Base-by-base conservation (phyloP, 2,888 invertebrate genomes). In the Drosophila mulleri region DNA sequence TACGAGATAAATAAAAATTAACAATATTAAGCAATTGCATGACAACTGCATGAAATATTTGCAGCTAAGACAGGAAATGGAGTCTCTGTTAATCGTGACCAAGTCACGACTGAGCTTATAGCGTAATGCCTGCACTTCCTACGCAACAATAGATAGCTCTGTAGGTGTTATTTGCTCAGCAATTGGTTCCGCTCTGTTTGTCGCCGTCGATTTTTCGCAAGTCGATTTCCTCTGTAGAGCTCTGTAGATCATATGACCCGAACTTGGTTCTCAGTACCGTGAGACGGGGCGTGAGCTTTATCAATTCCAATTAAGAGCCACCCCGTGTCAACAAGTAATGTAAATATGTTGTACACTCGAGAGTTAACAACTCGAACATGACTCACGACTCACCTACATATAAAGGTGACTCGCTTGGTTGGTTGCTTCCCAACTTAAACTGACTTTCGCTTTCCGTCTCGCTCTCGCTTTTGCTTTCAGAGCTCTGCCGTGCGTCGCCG, bases 261-360 rank as follows among this genome's bases (percentile, higher is more conserved):
- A 59, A 45, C 44, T 64, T 3, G 41, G 4, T 37, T 58, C 41
- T 42, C 57, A 14, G 42, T 60, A 50, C 32, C 48, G 50, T 14
- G 23, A 20, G 67, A 56, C 52, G 53, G 65, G 53, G 72, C 63
- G 54, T 56, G 86, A 83, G 72, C 75, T 66, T 83, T 83, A 83
- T 88, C 83, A 80, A 54, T 83, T 77, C 77, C 86, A 72, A 69
- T 88, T 78, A 74, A 69, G 67, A 67, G 67, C 60, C 58, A 42
- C 58, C 48, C 53, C 48, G 9, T 75, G 75, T 78, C 60, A 77
- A 79, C 66, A 77, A 69, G 29, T 23, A 57, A 3, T 29, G 72
- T 67, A 78, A 75, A 75, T 67, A 78, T 58, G 73, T n/a, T 53
- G 37, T 54, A 12, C 42, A 71, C 71, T 48, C 39, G n/a, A 20